phyloP scores from a whole-genome alignment of 2,888 invertebrate species.

The Cylloceria caligata region DNA sequence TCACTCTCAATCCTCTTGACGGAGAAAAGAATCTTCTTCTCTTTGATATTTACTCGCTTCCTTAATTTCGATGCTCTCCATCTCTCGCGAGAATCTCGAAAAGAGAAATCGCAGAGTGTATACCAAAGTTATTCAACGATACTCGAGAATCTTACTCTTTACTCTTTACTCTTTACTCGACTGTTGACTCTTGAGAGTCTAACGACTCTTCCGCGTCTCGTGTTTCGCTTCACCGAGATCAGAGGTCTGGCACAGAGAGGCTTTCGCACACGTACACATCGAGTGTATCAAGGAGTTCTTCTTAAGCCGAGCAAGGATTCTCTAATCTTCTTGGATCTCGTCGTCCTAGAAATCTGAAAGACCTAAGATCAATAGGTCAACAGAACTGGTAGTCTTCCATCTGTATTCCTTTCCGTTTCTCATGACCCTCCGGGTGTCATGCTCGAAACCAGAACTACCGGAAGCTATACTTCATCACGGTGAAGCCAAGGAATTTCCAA shows the following conservation, averaged over 20 bases:
- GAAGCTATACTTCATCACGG: not conserved
- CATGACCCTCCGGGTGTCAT: not conserved
- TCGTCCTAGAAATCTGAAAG: conserved; percentile 65
- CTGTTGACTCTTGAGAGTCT: conserved; percentile 43
- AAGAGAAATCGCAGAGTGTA: conserved; percentile 57
- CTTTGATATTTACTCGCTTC: conserved; percentile 43
- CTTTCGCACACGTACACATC: conserved; percentile 28
- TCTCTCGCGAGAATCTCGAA: conserved; percentile 42
- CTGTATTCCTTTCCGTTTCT: conserved; percentile 9
- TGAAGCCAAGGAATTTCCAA: conserved; percentile 12
- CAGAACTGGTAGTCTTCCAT: conserved; percentile 34
- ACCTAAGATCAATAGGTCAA: conserved; percentile 70
- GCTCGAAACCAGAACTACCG: conserved; percentile 11
- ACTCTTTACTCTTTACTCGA: conserved; percentile 17
- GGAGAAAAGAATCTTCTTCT: conserved; percentile 23
- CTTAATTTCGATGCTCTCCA: conserved; percentile 49
- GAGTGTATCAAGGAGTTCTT: not conserved
- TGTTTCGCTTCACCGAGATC: conserved; percentile 61
- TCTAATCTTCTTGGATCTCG: conserved; percentile 59
- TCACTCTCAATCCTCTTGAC: conserved; percentile 42
- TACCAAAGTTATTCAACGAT: conserved; percentile 19
- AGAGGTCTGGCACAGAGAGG: conserved; percentile 38
- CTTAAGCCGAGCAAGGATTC: conserved; percentile 55
- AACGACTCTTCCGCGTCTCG: conserved; percentile 57
- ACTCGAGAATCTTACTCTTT: conserved; percentile 27